phyloP scores from a whole-genome alignment of 2,888 invertebrate species.

The Adelphocoris suturalis region DNA sequence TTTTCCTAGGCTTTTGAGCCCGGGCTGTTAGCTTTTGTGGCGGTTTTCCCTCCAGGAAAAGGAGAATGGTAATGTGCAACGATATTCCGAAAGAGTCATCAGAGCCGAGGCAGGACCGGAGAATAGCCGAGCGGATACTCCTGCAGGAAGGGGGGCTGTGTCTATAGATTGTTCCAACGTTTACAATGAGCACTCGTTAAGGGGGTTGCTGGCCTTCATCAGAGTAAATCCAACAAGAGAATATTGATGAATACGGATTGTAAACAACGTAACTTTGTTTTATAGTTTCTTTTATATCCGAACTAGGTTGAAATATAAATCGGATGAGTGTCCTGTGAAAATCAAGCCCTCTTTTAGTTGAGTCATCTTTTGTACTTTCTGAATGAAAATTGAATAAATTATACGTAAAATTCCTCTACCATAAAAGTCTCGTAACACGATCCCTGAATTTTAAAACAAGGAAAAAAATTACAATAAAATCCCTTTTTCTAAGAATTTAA shows the following conservation, averaged over 20 bases:
- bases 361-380: too few relatives aligned
- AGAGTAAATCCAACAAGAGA: slow-evolving; percentile 41
- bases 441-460: too few relatives aligned
- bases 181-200: slow-evolving; percentile 64
- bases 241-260: slow-evolving; percentile 36
- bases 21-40: slow-evolving; percentile 47
- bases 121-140: slow-evolving; percentile 43
- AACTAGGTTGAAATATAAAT: too few relatives aligned
- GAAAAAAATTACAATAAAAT: too few relatives aligned
- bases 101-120: background rate
- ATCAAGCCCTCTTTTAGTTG: too few relatives aligned
- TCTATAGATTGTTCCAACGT: slow-evolving; percentile 50
- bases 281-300: background rate
- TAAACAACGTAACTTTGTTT: slow-evolving; percentile 19
- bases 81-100: slow-evolving; percentile 47
- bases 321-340: background rate
- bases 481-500: too few relatives aligned
- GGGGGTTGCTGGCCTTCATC: slow-evolving; percentile 51
- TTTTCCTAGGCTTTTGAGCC: slow-evolving; percentile 9
- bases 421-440: too few relatives aligned
- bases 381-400: too few relatives aligned
- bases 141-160: background rate
- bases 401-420: too few relatives aligned
- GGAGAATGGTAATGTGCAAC: slow-evolving; percentile 34
- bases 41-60: background rate